Base-by-base conservation (phyloP, 2,797 vertebrate species). In the Cyprinella venusta region DNA sequence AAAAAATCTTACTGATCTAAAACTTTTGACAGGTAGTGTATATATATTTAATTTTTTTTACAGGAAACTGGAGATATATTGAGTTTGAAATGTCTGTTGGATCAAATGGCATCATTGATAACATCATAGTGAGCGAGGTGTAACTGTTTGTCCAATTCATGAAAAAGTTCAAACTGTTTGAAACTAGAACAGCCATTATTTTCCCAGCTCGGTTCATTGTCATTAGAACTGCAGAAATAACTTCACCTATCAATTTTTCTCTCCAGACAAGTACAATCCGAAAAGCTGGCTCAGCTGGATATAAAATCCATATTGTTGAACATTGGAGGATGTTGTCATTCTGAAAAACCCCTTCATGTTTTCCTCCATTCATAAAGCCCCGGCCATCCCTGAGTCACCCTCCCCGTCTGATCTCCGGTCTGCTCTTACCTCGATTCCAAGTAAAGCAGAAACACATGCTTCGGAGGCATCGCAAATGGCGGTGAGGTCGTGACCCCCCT, bases 401-500 rank as follows among this genome's bases (percentile, higher is more conserved):
- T 54, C 81, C 42, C 48, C 5, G 3, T 67, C 76, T 65, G 59
- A 80, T 84, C 33, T 80, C 0, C 68, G 65, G 69, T 87, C 81
- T 56, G 80, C 38, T 86, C 86, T 91, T 96, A 99, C 98, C 97
- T 98, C 96, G 1, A 97, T 97, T 88, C 97, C 97, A 84, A 99
- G 95, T 90, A 99, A 91, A 91, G 97, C 96, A 85, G 98, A 97
- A 87, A 99, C 97, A 76, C 98, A 99, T 6, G 98, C 96, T 94
- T 99, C 98, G 0, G 98, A 99, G 86, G 98, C 98, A 61, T 99
- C 98, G 0, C 98, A 99, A 90, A 99, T 99, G 91, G 98, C 98
- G 0, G 97, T 99, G 89, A 99, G 96, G 95, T 99, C 98, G 0
- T 99, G 98, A 92, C 98, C 98, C 56, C 98, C 98, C 92, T 99